Evolutionary conservation across 2,113 vertebrate genomes (phyloP), one percentile per base, ranked within the genome.

Genomic region (Nothocercus nigrocapillus): DNA sequence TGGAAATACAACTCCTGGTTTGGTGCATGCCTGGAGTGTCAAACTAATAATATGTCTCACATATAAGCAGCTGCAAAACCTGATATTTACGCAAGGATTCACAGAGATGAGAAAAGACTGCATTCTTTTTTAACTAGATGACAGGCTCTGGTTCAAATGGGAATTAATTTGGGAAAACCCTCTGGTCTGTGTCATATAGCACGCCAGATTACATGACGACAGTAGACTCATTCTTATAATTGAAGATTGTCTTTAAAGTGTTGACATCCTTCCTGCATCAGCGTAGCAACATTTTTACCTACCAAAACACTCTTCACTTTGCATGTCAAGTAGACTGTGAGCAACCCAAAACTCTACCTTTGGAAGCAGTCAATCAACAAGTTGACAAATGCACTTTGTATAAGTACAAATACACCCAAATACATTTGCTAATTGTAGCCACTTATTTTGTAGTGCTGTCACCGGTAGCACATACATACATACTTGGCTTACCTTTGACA

Each of bases 11-110:
- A 90, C 68, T 78, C 68, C 77, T 92, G 90, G 63, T 85, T 89
- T 96, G 59, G 87, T 93, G 92, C 91, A 78, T 83, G 64, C 76
- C 76, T 90, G 88, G 85, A 83, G 76, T 79, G 56, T 68, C 95
- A 92, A 95, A 90, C 78, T 96, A 94, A 94, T 91, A 96, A 77
- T 30, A 75, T 81, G 61, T 91, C 90, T 94, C 63, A 24, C 78
- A 47, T 77, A 82, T 95, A 90, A 93, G 95, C 91, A 95, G 88
- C 93, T 97, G 94, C 93, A 95, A 93, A 96, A 96, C 68, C 76
- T 96, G 96, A 90, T 97, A 96, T 95, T 96, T 97, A 95, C 91
- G 91, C 84, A 95, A 97, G 85, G 68, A 95, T 97, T 95, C 89
- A 90, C 79, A 81, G 88, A 95, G 73, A 88, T 91, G 82, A 95